These are phyloP conservation scores for Macrophya alboannulata DNA, from an alignment of 2,888 invertebrate species.

Conservation along the genomic window DNA sequence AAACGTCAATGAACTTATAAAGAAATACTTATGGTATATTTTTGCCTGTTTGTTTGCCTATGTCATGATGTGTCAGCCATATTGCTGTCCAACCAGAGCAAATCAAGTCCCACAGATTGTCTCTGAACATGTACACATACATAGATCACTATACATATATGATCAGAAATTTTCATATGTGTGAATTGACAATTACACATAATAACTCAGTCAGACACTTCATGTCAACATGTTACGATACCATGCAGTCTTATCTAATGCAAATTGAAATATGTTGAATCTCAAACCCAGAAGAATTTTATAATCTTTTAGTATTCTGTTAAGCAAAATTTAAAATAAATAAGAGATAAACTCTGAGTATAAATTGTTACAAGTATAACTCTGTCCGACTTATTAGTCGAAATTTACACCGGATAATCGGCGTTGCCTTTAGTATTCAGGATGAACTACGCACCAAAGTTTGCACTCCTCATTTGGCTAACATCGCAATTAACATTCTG, in stretches of 20 bases:
- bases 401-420: background rate
- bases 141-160: background rate
- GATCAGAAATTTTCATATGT: background rate
- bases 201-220: background rate
- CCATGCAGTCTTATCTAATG: background rate
- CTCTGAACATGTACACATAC: background rate
- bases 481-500: conserved; percentile 19
- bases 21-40: background rate
- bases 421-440: background rate
- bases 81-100: conserved; percentile 9
- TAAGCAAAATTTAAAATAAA: background rate
- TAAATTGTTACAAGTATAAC: background rate
- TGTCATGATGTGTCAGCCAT: conserved; percentile 4
- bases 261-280: background rate
- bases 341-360: background rate
- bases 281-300: background rate
- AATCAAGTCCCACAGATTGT: background rate
- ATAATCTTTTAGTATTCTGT: conserved; percentile 3
- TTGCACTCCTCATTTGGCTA: background rate
- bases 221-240: background rate
- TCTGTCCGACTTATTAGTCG: background rate
- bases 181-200: background rate
- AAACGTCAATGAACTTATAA: background rate
- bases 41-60: background rate
- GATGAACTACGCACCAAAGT: background rate